Base-by-base conservation (phyloP, 2,888 invertebrate genomes). In the Morpho helenor region DNA sequence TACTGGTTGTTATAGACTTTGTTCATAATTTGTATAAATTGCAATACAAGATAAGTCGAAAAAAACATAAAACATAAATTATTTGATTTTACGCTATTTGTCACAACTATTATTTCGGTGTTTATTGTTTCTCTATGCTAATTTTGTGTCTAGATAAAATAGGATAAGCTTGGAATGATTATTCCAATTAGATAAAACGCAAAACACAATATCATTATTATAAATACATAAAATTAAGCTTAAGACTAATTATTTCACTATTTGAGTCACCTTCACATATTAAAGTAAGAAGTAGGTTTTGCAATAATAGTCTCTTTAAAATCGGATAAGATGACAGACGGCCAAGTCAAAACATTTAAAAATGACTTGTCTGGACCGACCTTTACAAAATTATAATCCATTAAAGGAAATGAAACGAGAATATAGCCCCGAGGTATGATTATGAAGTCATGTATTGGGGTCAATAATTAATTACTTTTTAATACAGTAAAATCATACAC, bases 391-490 rank as follows among this genome's bases (percentile, higher is more conserved):
- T 48, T 48, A 48, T 48, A 49, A 39, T 46, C 52, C 54, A 51
- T 45, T 22, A 54, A 52, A 51, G 45, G 57, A 57, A 61, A 50
- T 59, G 47, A 39, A 57, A 52, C 46, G 40, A 57, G 47, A 44
- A 49, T 44, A 42, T 49, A 46, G 70, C 74, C 74, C 65, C 52
- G 63, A 75, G 79, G 75, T 76, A 80, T 81, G 81, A 70, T 74
- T 70, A 49, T 39, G 55, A 66, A 65, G 66, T 68, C 57, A 68
- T 77, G 77, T 78, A 80, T 82, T 74, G 75, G 73, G 74, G 73
- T 70, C 75, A 76, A 82, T 82, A 84, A 83, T 82, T 82, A 84
- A 84, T 82, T 81, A 76, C 76, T 73, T 79, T 82, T 80, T 80
- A 78, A 80, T 81, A 74, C 66, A 74, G 65, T 72, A 70, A 76